Base-by-base conservation (phyloP, 2,888 invertebrate species). In the Eucriotettix oculatus region DNA sequence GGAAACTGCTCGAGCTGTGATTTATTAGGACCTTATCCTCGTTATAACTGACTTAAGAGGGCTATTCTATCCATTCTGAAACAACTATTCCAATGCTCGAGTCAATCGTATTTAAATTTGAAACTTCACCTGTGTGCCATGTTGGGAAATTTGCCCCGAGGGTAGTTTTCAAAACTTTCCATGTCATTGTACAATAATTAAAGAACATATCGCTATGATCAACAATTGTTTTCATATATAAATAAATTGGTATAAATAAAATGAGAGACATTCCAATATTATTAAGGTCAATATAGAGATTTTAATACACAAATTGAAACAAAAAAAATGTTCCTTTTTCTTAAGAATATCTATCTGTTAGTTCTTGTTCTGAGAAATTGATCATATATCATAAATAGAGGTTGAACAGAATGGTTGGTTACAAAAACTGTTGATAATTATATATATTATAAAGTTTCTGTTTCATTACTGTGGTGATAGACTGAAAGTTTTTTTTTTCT, bases 121-220 rank as follows among this genome's bases (percentile, higher is more conserved):
- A 10, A 11, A 10, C 29, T 60, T 60, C 60, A 60, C 62, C 54
- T 60, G 54, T 58, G 62, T 62, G 62, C 62, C 60, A 62, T 62
- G 55, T 57, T 58, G 17, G 14, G 52, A 53, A 56, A 52, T 52
- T 41, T 60, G 62, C 58, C 60, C 60, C 42, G 53, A 59, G 54
- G 60, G 52, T 53, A 53, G 58, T 58, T 58, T 58, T 57, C 57
- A 54, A 44, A 29, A 29, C 42, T 52, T 57, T 42, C 55, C 58
- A 52, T 42, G 17, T 56, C 52, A 29, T 58, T 58, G 60, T 62
- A 62, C 62, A 62, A 62, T 60, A 62, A 60, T 12, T 59, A 53
- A 29, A 29, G 56, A 58, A 61, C 63, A 63, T 63, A 63, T 63
- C 63, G 48, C 48, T 14, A 48, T 48, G 48, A n/a, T 48, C 14